Evolutionary conservation across 2,888 invertebrate genomes (phyloP).

Genomic region (Conchocele bisecta): DNA sequence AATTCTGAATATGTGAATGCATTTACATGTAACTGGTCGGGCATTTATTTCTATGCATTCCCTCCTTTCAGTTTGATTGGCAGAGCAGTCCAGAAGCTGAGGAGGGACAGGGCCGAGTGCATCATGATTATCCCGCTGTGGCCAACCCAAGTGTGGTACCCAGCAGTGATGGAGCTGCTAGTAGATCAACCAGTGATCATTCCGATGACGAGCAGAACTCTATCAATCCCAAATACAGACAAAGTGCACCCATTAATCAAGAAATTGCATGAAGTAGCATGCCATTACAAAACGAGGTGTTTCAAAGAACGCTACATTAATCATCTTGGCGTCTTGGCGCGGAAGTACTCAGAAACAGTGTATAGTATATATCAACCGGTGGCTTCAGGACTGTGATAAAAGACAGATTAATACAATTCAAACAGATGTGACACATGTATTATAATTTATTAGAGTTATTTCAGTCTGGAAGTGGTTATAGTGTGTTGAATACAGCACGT

Average conservation of each 20-base stretch:
- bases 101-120: constrained; percentile 23
- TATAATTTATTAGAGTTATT: constrained; percentile 39
- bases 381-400: constrained; percentile 37
- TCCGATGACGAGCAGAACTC: constrained; percentile 4
- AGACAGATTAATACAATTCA: constrained; percentile 30
- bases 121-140: constrained; percentile 35
- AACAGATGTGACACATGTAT: constrained; percentile 17
- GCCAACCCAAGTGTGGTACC: constrained; percentile 42
- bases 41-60: constrained; percentile 12
- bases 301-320: constrained; percentile 25
- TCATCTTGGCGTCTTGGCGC: constrained; percentile 40
- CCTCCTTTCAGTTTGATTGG: constrained; percentile 45
- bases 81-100: constrained; percentile 17
- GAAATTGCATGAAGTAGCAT: constrained; percentile 20
- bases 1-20: constrained; percentile 34
- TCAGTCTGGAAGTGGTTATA: constrained; percentile 24
- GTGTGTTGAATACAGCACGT: constrained; percentile 39
- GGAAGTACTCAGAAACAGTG: constrained; percentile 35
- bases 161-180: constrained; percentile 20
- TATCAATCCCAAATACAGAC: constrained; percentile 2
- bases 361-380: constrained; percentile 33
- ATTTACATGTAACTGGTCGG: constrained; percentile 29
- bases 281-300: constrained; percentile 14
- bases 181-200: constrained; percentile 32
- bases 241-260: constrained; percentile 24